These are phyloP conservation scores for Hipparchia sbordonii DNA, from an alignment of 2,888 invertebrate species.

Conservation along the genomic window DNA sequence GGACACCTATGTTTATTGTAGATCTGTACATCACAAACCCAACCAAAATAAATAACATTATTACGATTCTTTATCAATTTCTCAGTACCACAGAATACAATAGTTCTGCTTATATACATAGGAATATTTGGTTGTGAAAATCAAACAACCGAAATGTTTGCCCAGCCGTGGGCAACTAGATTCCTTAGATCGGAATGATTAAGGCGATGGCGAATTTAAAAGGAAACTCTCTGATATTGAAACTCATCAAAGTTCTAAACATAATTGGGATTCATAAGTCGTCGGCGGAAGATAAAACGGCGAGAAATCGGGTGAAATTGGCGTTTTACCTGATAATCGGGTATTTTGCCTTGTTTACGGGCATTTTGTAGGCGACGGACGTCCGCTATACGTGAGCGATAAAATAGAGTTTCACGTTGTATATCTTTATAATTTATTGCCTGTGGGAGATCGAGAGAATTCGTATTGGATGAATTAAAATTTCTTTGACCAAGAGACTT, in stretches of 20 bases:
- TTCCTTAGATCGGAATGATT: too few relatives aligned
- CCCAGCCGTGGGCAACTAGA: too few relatives aligned
- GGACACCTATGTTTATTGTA: too few relatives aligned
- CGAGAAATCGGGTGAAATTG: slow-evolving; percentile 40
- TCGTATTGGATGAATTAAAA: background rate
- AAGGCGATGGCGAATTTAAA: too few relatives aligned
- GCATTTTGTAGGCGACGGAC: slow-evolving; percentile 33
- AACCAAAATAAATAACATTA: too few relatives aligned
- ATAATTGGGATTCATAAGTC: slow-evolving; percentile 29
- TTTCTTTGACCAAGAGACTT: background rate
- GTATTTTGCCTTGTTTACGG: slow-evolving; percentile 33
- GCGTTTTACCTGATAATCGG: slow-evolving; percentile 36
- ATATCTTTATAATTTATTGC: slow-evolving; percentile 28
- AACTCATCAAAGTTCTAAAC: slow-evolving; percentile 7
- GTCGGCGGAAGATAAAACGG: slow-evolving; percentile 20
- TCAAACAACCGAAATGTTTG: too few relatives aligned
- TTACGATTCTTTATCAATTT: too few relatives aligned
- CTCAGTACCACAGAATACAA: too few relatives aligned
- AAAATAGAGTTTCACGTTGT: slow-evolving; percentile 10
- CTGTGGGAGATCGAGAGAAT: slow-evolving; percentile 25
- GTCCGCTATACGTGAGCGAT: slow-evolving; percentile 19
- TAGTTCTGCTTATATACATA: too few relatives aligned
- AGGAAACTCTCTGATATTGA: background rate
- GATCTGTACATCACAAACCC: too few relatives aligned
- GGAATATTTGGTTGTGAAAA: too few relatives aligned